Evolutionary conservation across 2,797 vertebrate species (phyloP), one percentile per base, ranked within the genome.

Genomic region (Syncerus caffer): DNA sequence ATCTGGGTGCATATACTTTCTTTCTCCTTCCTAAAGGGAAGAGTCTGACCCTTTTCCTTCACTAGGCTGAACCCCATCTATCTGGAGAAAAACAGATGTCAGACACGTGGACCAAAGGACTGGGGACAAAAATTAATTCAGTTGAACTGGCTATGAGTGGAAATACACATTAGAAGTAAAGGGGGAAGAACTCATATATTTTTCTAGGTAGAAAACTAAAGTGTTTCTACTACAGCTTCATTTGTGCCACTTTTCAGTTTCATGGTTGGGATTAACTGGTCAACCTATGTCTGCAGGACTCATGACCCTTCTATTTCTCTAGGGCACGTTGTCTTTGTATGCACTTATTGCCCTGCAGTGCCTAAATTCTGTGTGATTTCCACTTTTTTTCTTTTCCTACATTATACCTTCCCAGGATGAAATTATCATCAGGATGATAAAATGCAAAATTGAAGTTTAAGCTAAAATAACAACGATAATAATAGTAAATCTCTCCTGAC

Each of bases 171-270:
- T 31, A 83, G 64, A 67, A 50, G 17, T 7, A 7, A 79, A 42
- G 7, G 0, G 7, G 15, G 12, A 11, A 82, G 21, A 5, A 7
- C 5, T 1, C 45, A 9, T 0, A 5, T 7, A 3, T 29, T 83
- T 90, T 45, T 89, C 34, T 53, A 38, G 21, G 17, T 90, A 16
- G n/a, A 29, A 29, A 55, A 29, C 57, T 38, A 16, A 50, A 7
- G 2, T 31, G 4, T 60, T 16, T 16, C 8, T 2, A n/a, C 29
- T 14, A 25, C 13, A 42, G 13, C 27, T 38, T 62, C 25, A 55
- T 50, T 38, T 53, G 12, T 27, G 31, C 29, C 25, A 19, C 0
- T 3, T 42, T 31, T 67, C 6, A 2, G 31, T 17, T 34, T 25
- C 34, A 13, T 13, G 2, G 13, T 23, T 9, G 31, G 7, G 31